Base-by-base conservation (phyloP, 2,113 vertebrate genomes). In the Tinamus guttatus region DNA sequence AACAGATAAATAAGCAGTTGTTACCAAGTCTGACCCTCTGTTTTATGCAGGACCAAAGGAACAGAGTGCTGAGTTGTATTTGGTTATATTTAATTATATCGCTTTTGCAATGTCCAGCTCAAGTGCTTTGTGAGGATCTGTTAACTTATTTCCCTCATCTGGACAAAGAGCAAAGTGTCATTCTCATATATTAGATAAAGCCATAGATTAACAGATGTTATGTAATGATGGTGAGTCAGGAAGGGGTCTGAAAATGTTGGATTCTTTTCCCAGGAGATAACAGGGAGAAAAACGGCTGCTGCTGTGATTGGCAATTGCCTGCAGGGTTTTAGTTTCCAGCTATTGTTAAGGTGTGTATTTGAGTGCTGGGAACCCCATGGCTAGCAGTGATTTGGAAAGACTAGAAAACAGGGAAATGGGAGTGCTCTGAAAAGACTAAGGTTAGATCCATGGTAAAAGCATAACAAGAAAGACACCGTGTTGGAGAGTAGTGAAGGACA, bases 281-380 rank as follows among this genome's bases (percentile, higher is more conserved):
- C n/a, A 64, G 86, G 80, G 92, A 92, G 69, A 60, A 90, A 86
- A 93, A 90, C 28, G 12, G n/a, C 12, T 68, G 75, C 38, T 49
- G 85, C 63, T 83, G 62, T 38, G 90, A 67, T 58, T 21, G 81
- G 56, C 47, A 45, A 20, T 38, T 67, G 24, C 4, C 0, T 51
- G 73, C 80, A 78, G 69, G 56, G 52, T 34, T 89, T 91, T 0
- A 7, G 38, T 81, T 94, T 93, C 96, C 81, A 85, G 67, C 62
- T 92, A 89, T 93, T 93, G 90, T 90, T 93, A 40, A 77, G 82
- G 54, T 38, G 9, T 51, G 22, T 34, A 9, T 27, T 88, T 84
- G 77, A 51, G 65, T 86, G 34, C 80, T 88, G 90, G 76, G 81
- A 83, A 64, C 38, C 11, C 83, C 30, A 56, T 56, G 76, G 34